These are phyloP conservation scores for Kryptopterus vitreolus DNA, from an alignment of 2,797 vertebrate species.

Conservation along the genomic window DNA sequence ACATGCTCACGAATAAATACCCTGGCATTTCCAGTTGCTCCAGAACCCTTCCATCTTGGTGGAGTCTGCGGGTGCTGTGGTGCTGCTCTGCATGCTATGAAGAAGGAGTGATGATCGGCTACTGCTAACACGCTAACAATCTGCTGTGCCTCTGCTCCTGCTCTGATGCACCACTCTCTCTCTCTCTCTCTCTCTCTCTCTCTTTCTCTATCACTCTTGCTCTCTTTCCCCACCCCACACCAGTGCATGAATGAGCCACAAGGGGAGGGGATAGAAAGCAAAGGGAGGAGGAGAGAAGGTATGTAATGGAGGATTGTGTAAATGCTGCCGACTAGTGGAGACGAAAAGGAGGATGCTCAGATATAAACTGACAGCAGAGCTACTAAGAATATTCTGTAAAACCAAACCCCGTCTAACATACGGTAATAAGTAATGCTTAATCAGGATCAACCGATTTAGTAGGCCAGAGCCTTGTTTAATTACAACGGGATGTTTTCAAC, in stretches of 20 bases:
- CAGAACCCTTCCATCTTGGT: conserved; percentile 94
- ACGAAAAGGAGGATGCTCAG: neutral
- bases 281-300: neutral
- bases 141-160: conserved; percentile 43
- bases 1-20: conserved; percentile 74
- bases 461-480: neutral
- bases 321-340: conserved; percentile 55
- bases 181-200: conserved; percentile 20
- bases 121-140: conserved; percentile 49
- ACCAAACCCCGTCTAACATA: neutral
- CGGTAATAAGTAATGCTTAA: neutral
- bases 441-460: neutral
- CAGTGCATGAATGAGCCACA: conserved; percentile 56
- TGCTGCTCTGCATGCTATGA: conserved; percentile 86
- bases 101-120: conserved; percentile 39
- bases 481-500: too few relatives aligned
- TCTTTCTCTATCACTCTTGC: conserved; percentile 26
- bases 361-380: neutral
- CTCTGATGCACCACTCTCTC: conserved; percentile 36
- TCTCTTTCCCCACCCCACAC: conserved; percentile 46
- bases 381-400: neutral
- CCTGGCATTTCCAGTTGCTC: conserved; percentile 99
- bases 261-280: conserved; percentile 41
- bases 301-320: conserved; percentile 4
- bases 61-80: conserved; percentile 65